These are phyloP conservation scores for Nicator chloris DNA, from an alignment of 2,113 vertebrate genomes.

Conservation along the genomic window DNA sequence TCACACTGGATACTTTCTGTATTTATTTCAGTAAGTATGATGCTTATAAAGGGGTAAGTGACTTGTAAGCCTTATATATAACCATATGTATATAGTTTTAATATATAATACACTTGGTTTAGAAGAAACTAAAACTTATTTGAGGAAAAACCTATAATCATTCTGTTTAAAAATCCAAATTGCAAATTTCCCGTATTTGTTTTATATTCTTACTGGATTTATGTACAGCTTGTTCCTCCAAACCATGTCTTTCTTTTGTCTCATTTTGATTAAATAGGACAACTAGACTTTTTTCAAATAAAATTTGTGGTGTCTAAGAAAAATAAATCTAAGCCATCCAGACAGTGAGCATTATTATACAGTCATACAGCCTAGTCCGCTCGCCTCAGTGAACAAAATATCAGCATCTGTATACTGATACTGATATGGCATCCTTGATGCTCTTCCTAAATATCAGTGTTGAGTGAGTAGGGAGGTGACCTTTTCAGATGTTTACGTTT, in stretches of 20 bases:
- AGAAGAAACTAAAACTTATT: not conserved
- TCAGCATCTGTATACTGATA: not conserved
- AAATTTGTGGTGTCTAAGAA: not conserved
- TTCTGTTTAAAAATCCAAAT: not conserved
- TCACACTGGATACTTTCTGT: not conserved
- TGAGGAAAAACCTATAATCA: not conserved
- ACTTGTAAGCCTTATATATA: not conserved
- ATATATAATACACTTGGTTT: not conserved
- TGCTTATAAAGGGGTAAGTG: constrained; percentile 15
- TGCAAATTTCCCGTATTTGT: constrained; percentile 7
- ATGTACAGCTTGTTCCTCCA: not conserved
- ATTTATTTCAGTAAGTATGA: constrained; percentile 24
- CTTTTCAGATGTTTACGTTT: not conserved
- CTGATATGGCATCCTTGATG: not conserved
- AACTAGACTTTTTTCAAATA: not conserved
- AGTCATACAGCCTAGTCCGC: not conserved
- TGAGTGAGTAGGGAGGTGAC: not conserved
- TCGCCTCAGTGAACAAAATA: not conserved
- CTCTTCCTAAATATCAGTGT: not conserved
- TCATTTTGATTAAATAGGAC: not conserved
- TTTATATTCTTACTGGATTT: constrained; percentile 6
- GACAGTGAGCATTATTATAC: not conserved
- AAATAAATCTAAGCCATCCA: not conserved
- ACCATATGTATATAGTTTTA: not conserved
- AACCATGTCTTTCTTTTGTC: not conserved